Evolutionary conservation across 2,113 vertebrate species (phyloP), one percentile per base, ranked within the genome.

Genomic region (Noctilio leporinus): DNA sequence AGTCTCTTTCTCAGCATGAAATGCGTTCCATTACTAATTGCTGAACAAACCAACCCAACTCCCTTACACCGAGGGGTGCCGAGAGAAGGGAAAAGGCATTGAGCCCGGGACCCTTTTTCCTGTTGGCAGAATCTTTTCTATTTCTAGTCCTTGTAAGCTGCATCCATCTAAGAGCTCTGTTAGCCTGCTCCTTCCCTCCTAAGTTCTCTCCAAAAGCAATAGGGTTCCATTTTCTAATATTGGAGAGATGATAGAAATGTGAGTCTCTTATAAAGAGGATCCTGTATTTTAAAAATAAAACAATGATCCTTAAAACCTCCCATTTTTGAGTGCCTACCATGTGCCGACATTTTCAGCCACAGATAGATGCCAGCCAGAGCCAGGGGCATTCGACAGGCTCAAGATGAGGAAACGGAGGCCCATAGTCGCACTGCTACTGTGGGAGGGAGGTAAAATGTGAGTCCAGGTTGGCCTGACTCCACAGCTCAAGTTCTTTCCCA

Each of bases 241-340:
- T 78, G 49, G 62, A 49, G 64, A 87, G 10, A 69, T 57, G 2
- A 4, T 20, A 90, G 62, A 84, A 91, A 92, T 55, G 35, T 30
- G 5, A 10, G 22, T 82, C 86, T 96, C 43, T 89, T 64, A 76
- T 35, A 53, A 72, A 93, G 20, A 28, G 24, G 38, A 9, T 10
- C 49, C 59, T 33, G 20, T n/a, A 40, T 51, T 91, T 89, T 28
- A 49, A 88, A 94, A 95, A 51, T 28, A 19, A 82, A 92, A 96
- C 17, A 47, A 53, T 19, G 53, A 65, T 65, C 67, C 69, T 45
- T 86, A 57, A 65, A 76, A 59, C 28, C 15, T 64, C n/a, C 62
- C 24, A 53, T 6, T 40, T 90, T 78, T 95, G 69, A 93, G 38
- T 38, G n/a, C 38, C 82, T 65, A 35, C 4, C 28, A 30, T 0